Evolutionary conservation across 2,888 invertebrate genomes (phyloP), one percentile per base, ranked within the genome.

Genomic region (Zaprionus obscuricornis): DNA sequence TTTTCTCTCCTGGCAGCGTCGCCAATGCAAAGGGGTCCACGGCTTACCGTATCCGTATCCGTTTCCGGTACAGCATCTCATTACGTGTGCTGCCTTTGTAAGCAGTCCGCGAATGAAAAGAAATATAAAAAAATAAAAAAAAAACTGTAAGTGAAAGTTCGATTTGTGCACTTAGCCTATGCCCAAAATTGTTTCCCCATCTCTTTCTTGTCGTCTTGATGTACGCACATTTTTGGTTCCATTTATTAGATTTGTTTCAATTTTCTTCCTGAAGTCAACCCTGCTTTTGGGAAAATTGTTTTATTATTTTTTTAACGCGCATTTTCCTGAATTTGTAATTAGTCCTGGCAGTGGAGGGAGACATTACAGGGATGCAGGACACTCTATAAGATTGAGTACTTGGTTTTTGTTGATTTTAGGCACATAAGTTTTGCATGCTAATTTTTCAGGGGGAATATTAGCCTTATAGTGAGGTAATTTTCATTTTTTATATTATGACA

Each of bases 191-290:
- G 27, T 10, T 17, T 39, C 18, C 22, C 1, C 1, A 7, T 18
- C 36, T 6, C 3, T 14, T 27, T 16, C 24, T 20, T n/a, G n/a
- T 40, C 49, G 31, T 8, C 74, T 63, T 69, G 74, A 81, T 79
- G 84, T 69, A 76, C 81, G 82, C 82, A 83, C 85, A 85, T 83
- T 84, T 84, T 74, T 78, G 85, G 83, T 85, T 75, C 79, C 78
- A 78, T 86, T 87, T 87, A 87, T 88, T 88, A 82, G 87, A 85
- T 86, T 87, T 79, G 73, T 68, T 74, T 81, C 82, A 81, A 84
- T 86, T 85, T 81, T 73, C 76, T 74, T 57, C 57, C 50, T 45
- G 17, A 26, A 55, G n/a, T 37, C 40, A 37, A 57, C 55, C 62
- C 62, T 69, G 52, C 45, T 7, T 8, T 8, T 16, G 1, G 20